These are phyloP conservation scores for Prunella strophiata DNA, from an alignment of 2,797 vertebrate genomes.

Conservation along the genomic window DNA sequence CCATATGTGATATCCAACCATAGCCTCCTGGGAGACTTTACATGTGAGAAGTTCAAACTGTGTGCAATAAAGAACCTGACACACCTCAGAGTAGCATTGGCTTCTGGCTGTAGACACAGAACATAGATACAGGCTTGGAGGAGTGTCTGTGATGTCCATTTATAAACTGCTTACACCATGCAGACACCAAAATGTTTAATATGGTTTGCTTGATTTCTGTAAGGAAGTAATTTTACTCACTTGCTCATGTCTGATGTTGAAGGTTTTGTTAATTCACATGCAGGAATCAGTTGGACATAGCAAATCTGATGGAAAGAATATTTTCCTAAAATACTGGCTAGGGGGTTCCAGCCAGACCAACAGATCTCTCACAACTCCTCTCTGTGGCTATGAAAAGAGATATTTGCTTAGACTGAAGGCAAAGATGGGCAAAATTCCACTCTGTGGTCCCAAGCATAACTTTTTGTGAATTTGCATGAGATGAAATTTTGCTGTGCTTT, in stretches of 20 bases:
- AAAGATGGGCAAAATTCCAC: not conserved
- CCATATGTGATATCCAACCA: not conserved
- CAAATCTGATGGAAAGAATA: not conserved
- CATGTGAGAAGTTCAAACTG: not conserved
- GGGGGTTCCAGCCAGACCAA: not conserved
- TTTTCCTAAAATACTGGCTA: not conserved
- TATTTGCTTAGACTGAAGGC: not conserved
- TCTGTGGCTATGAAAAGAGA: not conserved
- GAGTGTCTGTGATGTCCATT: not conserved
- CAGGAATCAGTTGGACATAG: not conserved
- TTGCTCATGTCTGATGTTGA: not conserved
- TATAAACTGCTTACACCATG: not conserved
- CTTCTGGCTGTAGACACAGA: not conserved
- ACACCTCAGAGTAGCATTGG: not conserved
- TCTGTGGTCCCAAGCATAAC: not conserved
- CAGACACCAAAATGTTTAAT: not conserved
- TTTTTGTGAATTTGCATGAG: conserved; percentile 8
- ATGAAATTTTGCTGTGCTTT: not conserved
- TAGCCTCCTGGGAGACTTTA: not conserved
- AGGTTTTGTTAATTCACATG: not conserved
- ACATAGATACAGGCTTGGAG: not conserved
- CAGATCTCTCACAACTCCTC: not conserved
- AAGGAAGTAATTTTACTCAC: not conserved
- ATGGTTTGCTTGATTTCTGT: not conserved
- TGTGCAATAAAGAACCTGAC: not conserved